A percentile compares a stretch with the other conserved stretches of the same genome.
These are phyloP conservation scores for Tragulus kanchil DNA, from an alignment of 2,113 vertebrate species.

Conservation along the genomic window DNA sequence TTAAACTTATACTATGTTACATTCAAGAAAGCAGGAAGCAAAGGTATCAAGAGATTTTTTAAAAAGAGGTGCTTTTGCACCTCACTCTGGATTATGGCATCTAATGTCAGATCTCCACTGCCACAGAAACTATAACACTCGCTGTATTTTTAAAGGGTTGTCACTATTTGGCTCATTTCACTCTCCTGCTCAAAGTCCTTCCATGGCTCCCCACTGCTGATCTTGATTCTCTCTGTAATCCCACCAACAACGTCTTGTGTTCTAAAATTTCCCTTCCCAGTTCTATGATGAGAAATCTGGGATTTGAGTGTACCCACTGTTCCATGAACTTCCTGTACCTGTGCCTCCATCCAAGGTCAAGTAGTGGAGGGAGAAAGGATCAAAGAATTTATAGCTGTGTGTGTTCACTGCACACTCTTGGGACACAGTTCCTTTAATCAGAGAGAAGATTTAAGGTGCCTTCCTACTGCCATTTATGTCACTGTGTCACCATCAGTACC, in stretches of 20 bases:
- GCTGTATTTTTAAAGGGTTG: neutral
- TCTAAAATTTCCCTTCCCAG: neutral
- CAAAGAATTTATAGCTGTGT: neutral
- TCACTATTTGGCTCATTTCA: neutral
- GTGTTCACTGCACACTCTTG: neutral
- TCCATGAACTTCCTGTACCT: neutral
- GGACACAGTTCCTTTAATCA: neutral
- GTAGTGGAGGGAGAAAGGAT: neutral
- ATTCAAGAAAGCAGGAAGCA: neutral
- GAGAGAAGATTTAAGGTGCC: neutral
- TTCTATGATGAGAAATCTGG: neutral
- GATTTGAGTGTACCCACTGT: neutral
- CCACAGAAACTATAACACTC: neutral
- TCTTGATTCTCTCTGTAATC: neutral
- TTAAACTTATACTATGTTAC: neutral
- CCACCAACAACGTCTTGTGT: neutral
- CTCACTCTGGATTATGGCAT: neutral
- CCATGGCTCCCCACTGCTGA: neutral
- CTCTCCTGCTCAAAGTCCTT: neutral
- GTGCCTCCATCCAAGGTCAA: neutral
- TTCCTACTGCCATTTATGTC: neutral
- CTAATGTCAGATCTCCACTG: neutral
- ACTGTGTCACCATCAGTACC: neutral
- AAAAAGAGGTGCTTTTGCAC: neutral
- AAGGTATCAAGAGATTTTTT: neutral